Conservation (phyloP, 2,113 vertebrate species). For the Penelope pileata region DNA sequence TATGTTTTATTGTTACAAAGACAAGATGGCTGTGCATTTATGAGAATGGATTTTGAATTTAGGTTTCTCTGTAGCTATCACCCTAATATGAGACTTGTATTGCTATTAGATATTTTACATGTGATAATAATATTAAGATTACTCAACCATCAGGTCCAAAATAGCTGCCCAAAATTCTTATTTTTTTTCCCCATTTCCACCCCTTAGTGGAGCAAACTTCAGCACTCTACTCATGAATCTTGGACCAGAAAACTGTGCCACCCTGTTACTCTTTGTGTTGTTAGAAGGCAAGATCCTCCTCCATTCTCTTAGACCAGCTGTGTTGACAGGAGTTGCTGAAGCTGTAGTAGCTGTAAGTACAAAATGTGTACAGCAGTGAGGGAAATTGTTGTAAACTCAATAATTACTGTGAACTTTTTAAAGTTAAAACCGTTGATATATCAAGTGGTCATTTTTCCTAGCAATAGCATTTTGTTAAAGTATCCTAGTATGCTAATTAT, state of each 20-base stretch:
- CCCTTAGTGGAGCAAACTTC: constrained; percentile 91
- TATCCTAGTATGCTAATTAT: not conserved
- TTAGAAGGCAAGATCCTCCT: constrained; percentile 95
- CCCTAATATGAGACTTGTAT: not conserved
- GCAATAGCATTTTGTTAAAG: not conserved
- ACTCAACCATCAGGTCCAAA: not conserved
- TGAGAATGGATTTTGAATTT: not conserved
- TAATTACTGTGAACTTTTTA: not conserved
- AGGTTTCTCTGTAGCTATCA: not conserved
- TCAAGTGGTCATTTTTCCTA: not conserved
- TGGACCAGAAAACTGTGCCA: constrained; percentile 94
- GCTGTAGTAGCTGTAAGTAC: constrained; percentile 95
- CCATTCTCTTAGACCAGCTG: constrained; percentile 94
- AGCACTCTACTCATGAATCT: constrained; percentile 93
- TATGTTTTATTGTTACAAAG: not conserved
- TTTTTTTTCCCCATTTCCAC: not conserved
- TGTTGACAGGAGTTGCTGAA: constrained; percentile 96
- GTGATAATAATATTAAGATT: not conserved
- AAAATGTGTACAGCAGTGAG: not conserved
- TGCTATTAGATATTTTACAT: not conserved
- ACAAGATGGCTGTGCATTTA: not conserved
- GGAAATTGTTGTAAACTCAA: not conserved
- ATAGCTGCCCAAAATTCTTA: not conserved
- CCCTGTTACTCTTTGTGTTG: constrained; percentile 90
- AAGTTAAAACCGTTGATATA: not conserved